Conservation (phyloP, 1,140 invertebrate genomes). For the Popillia japonica region DNA sequence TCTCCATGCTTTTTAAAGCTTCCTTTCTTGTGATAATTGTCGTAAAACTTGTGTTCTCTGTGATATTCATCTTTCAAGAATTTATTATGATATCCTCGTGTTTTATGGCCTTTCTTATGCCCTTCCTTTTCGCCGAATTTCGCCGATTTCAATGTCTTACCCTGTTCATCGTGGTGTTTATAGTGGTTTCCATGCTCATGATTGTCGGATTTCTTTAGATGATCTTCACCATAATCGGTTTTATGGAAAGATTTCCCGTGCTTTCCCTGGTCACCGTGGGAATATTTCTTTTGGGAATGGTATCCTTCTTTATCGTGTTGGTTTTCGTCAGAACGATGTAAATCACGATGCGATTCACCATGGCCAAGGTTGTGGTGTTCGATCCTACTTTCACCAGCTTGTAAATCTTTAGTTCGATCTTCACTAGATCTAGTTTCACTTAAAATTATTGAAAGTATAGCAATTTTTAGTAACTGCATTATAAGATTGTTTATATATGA, state of each 20-base stretch:
- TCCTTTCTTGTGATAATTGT: constrained; percentile 78
- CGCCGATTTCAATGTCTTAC: constrained; percentile 77
- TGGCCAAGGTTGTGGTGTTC: neutral
- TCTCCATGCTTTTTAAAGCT: constrained; percentile 69
- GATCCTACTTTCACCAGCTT: neutral
- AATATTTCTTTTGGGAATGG: constrained; percentile 66
- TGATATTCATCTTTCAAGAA: constrained; percentile 81
- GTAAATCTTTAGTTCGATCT: neutral
- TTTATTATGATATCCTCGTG: constrained; percentile 78
- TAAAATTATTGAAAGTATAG: neutral
- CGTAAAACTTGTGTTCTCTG: constrained; percentile 83
- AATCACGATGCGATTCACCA: neutral
- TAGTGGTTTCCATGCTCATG: constrained; percentile 75
- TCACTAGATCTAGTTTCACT: neutral
- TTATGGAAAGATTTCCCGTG: constrained; percentile 60
- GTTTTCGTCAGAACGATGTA: constrained; percentile 55
- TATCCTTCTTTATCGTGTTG: constrained; percentile 68
- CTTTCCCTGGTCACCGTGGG: constrained; percentile 75
- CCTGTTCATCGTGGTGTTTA: constrained; percentile 75
- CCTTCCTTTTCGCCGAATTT: constrained; percentile 75
- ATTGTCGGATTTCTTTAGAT: constrained; percentile 64
- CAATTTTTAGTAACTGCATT: neutral
- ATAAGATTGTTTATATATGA: neutral
- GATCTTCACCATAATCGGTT: constrained; percentile 68
- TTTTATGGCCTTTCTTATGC: constrained; percentile 60